phyloP scores from a whole-genome alignment of 2,888 invertebrate genomes.

The Gastrophysa polygoni region DNA sequence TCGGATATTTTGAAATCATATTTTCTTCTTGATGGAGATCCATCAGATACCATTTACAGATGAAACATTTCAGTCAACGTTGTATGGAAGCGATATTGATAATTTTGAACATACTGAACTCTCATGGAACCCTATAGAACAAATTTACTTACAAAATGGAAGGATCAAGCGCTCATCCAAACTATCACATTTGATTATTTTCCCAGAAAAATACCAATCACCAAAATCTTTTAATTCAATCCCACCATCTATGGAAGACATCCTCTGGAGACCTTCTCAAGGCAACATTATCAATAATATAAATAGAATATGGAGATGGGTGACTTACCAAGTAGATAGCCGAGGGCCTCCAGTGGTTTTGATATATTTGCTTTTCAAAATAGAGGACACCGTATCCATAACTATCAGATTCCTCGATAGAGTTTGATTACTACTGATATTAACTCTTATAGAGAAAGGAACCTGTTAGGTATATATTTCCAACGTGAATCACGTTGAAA shows the following conservation, averaged over 20 bases:
- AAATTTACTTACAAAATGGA: too few species aligned
- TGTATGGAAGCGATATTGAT: too few species aligned
- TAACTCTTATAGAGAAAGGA: background rate
- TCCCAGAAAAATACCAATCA: slow-evolving; percentile 4
- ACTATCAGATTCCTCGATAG: slow-evolving; percentile 11
- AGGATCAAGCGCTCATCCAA: too few species aligned
- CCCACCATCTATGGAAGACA: slow-evolving; percentile 55
- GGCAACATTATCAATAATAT: slow-evolving; percentile 44
- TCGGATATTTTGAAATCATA: too few species aligned
- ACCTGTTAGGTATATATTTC: background rate
- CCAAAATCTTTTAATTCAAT: slow-evolving; percentile 13
- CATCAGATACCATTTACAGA: too few species aligned
- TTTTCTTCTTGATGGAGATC: too few species aligned
- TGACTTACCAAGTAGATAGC: slow-evolving; percentile 23
- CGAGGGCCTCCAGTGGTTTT: slow-evolving; percentile 41
- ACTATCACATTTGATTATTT: background rate
- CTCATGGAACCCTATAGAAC: too few species aligned
- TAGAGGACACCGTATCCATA: slow-evolving; percentile 12
- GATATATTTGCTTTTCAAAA: slow-evolving; percentile 37
- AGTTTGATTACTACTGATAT: background rate
- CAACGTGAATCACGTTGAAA: background rate
- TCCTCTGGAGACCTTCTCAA: slow-evolving; percentile 57
- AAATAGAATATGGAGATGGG: slow-evolving; percentile 27
- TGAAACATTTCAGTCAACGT: too few species aligned
- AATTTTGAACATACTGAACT: too few species aligned